Evolutionary conservation across 2,113 vertebrate genomes (phyloP).

Genomic region (Cyphomyrus plagiostoma): DNA sequence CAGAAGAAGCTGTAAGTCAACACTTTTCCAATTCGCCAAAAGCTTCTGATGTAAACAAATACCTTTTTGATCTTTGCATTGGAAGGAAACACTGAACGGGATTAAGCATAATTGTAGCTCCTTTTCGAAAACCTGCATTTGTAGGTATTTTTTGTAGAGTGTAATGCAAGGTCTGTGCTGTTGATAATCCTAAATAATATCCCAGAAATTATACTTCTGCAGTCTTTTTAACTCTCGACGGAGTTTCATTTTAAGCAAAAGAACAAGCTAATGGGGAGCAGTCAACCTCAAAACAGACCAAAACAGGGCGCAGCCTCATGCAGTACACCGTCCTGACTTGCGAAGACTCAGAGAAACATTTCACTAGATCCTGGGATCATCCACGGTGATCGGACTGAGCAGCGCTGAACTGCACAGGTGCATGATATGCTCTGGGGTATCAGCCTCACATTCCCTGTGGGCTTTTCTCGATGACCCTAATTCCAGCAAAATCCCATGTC

Average conservation of each 20-base stretch:
- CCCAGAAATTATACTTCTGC: neutral
- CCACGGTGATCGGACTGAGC: neutral
- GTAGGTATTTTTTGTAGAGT: neutral
- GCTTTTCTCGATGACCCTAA: neutral
- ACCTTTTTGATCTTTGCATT: conserved; percentile 10
- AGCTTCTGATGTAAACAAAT: neutral
- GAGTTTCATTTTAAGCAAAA: neutral
- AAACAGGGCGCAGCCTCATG: neutral
- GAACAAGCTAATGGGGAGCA: no score
- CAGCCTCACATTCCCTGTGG: neutral
- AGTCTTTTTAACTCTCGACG: neutral
- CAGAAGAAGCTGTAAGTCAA: conserved; percentile 24
- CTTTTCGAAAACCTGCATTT: neutral
- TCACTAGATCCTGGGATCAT: neutral
- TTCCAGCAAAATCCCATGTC: neutral
- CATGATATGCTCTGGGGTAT: neutral
- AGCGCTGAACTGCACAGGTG: neutral
- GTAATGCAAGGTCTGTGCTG: neutral
- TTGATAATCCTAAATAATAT: neutral
- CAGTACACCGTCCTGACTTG: neutral
- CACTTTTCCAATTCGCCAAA: conserved; percentile 11
- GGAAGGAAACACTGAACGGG: neutral
- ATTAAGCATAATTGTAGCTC: conserved; percentile 15
- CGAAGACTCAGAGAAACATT: neutral
- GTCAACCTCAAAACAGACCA: neutral